Evolutionary conservation across 2,888 invertebrate genomes (phyloP), one percentile per base, ranked within the genome.

Genomic region (Cancer borealis): DNA sequence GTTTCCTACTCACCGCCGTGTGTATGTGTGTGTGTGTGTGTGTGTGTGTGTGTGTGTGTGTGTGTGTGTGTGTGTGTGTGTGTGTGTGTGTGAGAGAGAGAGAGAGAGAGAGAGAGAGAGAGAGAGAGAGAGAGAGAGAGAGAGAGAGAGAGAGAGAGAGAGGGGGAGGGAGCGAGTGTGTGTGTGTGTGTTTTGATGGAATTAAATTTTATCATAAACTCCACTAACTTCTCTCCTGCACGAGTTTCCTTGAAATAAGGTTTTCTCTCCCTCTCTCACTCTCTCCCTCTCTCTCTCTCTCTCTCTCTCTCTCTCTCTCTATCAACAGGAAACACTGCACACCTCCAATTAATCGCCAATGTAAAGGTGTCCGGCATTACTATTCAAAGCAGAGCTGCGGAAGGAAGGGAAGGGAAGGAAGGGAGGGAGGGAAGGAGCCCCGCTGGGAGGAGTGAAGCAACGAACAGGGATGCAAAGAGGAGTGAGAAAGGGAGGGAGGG

Each of bases 91-190:
- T 3, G 45, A 88, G 30, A 39, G 39, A 88, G 88, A 88, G 88
- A 88, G 88, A 88, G 88, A 88, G 88, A 88, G 88, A 88, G 88
- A 88, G 88, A 88, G 88, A 88, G 88, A 88, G 88, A 88, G 73
- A 73, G 73, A 73, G 73, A 73, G 73, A 73, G 73, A 73, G 73
- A 73, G 73, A 73, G 73, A 47, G 47, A 47, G 45, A 47, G 47
- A 47, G 45, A 47, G 54, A 54, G 54, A 54, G 54, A 54, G 54
- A 54, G 54, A 54, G 54, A 54, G 10, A 54, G 54, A 54, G 54
- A 54, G 54, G 14, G 54, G 14, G 54, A 88, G 88, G 17, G 45
- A 45, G 45, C 14, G 47, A 46, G 88, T 0, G 88, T 12, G 88
- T 5, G 88, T 46, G 88, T 6, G 26, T 3, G 47, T 14, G 39